These are phyloP conservation scores for Psephotus haematonotus DNA, from an alignment of 2,113 vertebrate species.

Conservation along the genomic window DNA sequence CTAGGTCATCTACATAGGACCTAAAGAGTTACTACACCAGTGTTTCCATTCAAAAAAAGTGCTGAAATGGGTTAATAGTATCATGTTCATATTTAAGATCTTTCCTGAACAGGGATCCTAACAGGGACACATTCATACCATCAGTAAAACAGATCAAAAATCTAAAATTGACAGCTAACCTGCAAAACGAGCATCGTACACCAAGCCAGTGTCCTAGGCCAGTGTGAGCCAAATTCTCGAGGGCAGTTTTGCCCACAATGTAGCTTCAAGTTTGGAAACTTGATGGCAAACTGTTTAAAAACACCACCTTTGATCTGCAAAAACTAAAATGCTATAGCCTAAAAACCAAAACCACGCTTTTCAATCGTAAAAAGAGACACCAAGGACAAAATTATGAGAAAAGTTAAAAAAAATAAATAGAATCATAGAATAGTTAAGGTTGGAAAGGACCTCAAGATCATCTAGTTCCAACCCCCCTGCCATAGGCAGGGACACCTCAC, in stretches of 20 bases:
- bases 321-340: background rate
- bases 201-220: background rate
- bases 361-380: background rate
- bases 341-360: background rate
- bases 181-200: background rate
- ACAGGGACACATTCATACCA: fast-evolving
- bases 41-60: background rate
- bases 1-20: background rate
- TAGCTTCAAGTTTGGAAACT: background rate
- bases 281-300: background rate
- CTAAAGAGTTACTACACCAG: background rate
- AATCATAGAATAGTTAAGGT: too few relatives aligned
- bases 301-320: background rate
- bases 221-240: background rate
- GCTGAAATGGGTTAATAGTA: background rate
- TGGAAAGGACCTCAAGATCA: too few relatives aligned
- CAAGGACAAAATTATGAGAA: background rate
- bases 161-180: background rate
- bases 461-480: too few relatives aligned
- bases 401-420: too few relatives aligned
- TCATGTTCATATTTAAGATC: background rate
- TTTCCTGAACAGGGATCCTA: background rate
- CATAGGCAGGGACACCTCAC: too few relatives aligned
- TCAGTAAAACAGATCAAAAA: background rate
- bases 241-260: background rate